Evolutionary conservation across 2,888 invertebrate species (phyloP).

Genomic region (Cataglyphis rosenhaueri): DNA sequence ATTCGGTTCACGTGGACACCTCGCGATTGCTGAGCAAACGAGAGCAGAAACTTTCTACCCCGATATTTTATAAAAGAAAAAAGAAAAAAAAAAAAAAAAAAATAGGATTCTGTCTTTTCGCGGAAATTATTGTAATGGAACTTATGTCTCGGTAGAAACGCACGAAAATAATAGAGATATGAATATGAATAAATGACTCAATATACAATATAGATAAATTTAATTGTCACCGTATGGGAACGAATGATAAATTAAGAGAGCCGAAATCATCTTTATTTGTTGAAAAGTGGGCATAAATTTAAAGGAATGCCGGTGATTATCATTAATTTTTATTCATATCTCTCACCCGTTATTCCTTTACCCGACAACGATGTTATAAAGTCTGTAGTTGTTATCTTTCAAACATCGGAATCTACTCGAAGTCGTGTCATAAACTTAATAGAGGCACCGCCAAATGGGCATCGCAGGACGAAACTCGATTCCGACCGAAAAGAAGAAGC

Average conservation of each 20-base stretch:
- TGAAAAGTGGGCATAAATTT: slow-evolving; percentile 49
- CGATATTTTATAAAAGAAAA: background rate
- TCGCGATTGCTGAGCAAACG: slow-evolving; percentile 54
- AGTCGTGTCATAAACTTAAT: slow-evolving; percentile 72
- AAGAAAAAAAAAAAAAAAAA: slow-evolving; percentile 4
- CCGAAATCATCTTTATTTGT: slow-evolving; percentile 39
- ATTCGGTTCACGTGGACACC: slow-evolving; percentile 58
- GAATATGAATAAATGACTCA: background rate
- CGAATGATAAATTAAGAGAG: slow-evolving; percentile 42
- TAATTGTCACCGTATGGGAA: slow-evolving; percentile 20
- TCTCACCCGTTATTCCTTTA: slow-evolving; percentile 55
- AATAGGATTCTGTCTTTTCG: slow-evolving; percentile 3
- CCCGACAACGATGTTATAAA: slow-evolving; percentile 62
- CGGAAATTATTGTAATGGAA: slow-evolving; percentile 40
- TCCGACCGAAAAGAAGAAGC: slow-evolving; percentile 53
- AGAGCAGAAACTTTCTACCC: slow-evolving; percentile 42
- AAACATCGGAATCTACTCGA: slow-evolving; percentile 74
- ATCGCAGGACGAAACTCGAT: slow-evolving; percentile 64
- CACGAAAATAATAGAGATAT: slow-evolving; percentile 5
- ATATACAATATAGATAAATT: background rate
- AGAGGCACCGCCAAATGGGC: slow-evolving; percentile 60
- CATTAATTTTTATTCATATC: slow-evolving; percentile 54
- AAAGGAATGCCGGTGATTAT: slow-evolving; percentile 55
- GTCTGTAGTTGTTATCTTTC: slow-evolving; percentile 58
- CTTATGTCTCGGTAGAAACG: slow-evolving; percentile 3